Evolutionary conservation across 2,888 invertebrate species (phyloP), one percentile per base, ranked within the genome.

Genomic region (Lathronympha strigana): DNA sequence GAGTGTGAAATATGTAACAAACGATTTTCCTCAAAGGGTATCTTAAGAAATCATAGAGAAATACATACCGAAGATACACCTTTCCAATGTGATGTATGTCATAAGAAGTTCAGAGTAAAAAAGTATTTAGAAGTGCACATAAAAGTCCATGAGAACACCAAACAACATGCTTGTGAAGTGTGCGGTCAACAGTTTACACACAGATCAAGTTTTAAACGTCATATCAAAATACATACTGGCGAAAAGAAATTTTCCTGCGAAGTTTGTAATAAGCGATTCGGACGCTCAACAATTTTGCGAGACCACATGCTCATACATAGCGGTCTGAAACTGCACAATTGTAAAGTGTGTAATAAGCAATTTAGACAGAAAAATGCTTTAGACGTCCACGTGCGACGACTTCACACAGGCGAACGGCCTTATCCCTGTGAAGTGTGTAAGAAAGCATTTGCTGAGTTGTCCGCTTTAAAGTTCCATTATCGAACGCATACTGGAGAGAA

Each of bases 1-100:
- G 36, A 25, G 23, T 54, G 54, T 40, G 54, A 54, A 25, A 51
- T 51, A 51, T 51, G 51, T 21, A 33, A 28, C 33, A 51, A 51
- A 33, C 51, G 33, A 21, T 51, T 51, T 51, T 6, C 51, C 11
- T 17, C 5, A 33, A 31, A 19, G 21, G 33, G 51, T 21, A 21
- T 33, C 19, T 33, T 51, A 6, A 51, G 21, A 51, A 19, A 11
- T 51, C 51, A 51, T 51, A 51, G 13, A 51, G 33, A 33, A 17
- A 33, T 33, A 6, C 51, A 51, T 17, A 28, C 51, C 33, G 33
- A 51, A 33, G 51, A 33, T 31, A 33, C 28, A 33, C 51, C 51
- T n/a, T 47, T 47, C 23, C 23, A 47, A 47, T 47, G 47, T 8
- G 47, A 21, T 4, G n/a, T n/a, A 4, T 47, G 47, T 47, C 47